Evolutionary conservation across 2,888 invertebrate species (phyloP), one percentile per base, ranked within the genome.

Genomic region (Gastrophysa polygoni): DNA sequence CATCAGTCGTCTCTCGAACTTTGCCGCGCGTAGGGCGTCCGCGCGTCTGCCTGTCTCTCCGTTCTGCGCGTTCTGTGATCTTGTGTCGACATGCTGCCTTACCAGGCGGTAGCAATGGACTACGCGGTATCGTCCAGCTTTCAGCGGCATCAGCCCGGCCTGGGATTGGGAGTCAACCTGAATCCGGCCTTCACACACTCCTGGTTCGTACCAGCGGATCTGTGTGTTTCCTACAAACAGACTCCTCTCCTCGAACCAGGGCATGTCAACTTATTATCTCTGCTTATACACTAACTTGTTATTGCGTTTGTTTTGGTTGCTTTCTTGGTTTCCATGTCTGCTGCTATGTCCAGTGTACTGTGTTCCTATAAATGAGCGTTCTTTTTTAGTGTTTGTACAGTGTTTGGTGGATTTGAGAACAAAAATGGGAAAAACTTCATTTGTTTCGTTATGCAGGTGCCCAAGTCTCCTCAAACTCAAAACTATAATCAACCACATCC

Each of bases 161-260:
- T 81, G 64, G 84, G 80, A 75, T 82, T 81, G 79, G 82, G 82
- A 71, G 81, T 85, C 84, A 88, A 83, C 86, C 87, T 82, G 86
- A 88, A 82, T 70, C 89, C 94, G 79, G 91, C 91, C 79, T 95
- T 94, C 88, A 91, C 93, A 82, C 94, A 95, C 88, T 94, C 94
- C 86, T 95, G 95, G 95, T 92, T 94, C 89, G 93, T 93, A 85
- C 91, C 91, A 86, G 92, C 92, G 90, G 93, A 93, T 87, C 89
- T 93, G 86, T 93, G 93, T 89, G 89, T 92, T 88, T 91, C 92
- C 86, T 89, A 88, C 85, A 89, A 89, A 85, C 89, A 89, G 87
- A 80, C 80, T 81, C 88, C 90, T 88, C 89, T 90, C 87, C 90
- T 93, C 87, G 93, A 93, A 89, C 92, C 93, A 88, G 93, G 93